These are phyloP conservation scores for Tetragonisca angustula DNA, from an alignment of 2,888 invertebrate genomes.

Conservation along the genomic window DNA sequence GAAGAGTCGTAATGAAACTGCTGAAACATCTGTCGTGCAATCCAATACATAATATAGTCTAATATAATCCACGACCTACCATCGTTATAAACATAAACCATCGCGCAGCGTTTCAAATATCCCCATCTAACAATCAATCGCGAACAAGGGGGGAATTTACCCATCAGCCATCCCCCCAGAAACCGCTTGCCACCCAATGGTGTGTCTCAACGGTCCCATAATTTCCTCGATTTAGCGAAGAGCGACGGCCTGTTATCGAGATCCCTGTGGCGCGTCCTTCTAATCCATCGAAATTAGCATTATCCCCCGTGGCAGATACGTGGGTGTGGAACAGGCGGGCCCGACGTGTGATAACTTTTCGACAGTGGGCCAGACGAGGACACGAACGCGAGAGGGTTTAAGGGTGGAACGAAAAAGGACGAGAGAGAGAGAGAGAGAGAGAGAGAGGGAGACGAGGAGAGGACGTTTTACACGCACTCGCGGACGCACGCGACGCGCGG, in stretches of 20 bases:
- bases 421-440: background rate
- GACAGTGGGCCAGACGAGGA: constrained; percentile 20
- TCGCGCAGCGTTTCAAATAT: no score
- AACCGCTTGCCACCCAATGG: background rate
- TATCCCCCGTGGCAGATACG: constrained; percentile 50
- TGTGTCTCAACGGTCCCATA: background rate
- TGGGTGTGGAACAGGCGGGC: constrained; percentile 59
- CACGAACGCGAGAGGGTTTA: background rate
- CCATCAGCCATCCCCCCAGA: no score
- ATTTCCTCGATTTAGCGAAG: background rate
- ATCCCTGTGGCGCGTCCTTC: constrained; percentile 37
- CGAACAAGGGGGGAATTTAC: no score
- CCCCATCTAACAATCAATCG: no score
- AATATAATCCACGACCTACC: no score
- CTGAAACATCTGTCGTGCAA: no score
- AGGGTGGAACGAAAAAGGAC: background rate
- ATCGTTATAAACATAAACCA: no score
- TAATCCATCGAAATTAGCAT: constrained; percentile 69
- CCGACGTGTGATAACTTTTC: constrained; percentile 62
- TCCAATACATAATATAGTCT: no score
- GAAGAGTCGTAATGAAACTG: no score
- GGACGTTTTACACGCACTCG: constrained; percentile 69
- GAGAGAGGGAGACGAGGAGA: constrained; percentile 61
- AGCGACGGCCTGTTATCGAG: constrained; percentile 38
- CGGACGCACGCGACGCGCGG: constrained; percentile 71